A percentile compares a stretch with the other conserved stretches of the same genome.
phyloP scores from a whole-genome alignment of 2,888 invertebrate species.

The Rhopalosiphum nymphaeae region DNA sequence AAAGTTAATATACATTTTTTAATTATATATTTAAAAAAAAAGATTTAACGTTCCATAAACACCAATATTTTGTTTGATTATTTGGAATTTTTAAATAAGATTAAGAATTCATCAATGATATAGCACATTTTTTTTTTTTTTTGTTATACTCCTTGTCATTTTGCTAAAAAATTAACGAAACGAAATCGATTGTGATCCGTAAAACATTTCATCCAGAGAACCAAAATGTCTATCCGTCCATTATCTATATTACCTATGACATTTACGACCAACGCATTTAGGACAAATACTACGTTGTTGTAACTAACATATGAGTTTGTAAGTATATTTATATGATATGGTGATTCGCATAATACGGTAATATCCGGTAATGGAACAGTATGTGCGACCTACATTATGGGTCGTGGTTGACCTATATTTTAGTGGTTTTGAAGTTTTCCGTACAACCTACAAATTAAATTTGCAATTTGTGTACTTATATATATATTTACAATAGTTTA shows the following conservation, averaged over 20 bases:
- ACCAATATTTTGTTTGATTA: neutral
- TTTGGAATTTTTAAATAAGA: neutral
- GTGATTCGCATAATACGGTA: neutral
- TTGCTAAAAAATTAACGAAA: no score
- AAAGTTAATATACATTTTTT: neutral
- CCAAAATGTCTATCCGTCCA: neutral
- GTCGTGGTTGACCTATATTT: neutral
- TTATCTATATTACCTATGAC: neutral
- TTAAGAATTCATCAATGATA: neutral
- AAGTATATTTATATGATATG: neutral
- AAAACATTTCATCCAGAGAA: neutral
- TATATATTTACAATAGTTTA: neutral
- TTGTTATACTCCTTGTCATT: neutral
- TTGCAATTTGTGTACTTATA: neutral
- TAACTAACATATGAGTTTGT: neutral
- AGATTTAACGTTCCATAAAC: no score
- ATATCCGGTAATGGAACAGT: neutral
- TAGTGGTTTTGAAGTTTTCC: neutral
- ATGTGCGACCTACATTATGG: neutral
- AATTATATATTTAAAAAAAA: no score
- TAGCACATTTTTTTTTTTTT: neutral
- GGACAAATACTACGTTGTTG: neutral
- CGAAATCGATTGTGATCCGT: neutral
- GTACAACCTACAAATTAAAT: neutral
- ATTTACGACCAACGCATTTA: neutral